Conservation (phyloP, 2,113 vertebrate species). For the Gambusia holbrooki region DNA sequence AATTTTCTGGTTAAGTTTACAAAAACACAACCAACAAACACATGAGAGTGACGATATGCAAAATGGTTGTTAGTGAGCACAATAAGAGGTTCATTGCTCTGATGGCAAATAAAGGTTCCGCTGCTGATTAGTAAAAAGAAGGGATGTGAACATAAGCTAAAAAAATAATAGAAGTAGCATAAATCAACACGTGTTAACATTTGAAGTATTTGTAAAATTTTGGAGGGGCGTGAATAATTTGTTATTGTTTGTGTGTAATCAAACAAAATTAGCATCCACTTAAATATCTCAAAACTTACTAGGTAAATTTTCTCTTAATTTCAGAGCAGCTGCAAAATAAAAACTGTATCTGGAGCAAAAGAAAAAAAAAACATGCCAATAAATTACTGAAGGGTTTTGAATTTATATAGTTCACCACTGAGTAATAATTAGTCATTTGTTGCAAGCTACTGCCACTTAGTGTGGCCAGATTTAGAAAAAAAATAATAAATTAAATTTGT, state of each 20-base stretch:
- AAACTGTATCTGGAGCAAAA: not conserved
- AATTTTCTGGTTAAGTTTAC: not conserved
- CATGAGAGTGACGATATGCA: not conserved
- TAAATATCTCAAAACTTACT: not conserved
- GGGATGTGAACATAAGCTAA: not conserved
- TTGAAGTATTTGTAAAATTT: not conserved
- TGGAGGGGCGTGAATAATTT: not conserved
- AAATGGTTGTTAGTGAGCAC: not conserved
- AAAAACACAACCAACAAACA: not conserved
- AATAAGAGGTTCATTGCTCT: not conserved
- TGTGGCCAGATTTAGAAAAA: constrained; percentile 6
- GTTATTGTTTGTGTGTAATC: not conserved
- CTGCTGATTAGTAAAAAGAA: not conserved
- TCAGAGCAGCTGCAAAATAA: not conserved
- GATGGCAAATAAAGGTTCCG: constrained; percentile 3
- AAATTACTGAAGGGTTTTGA: not conserved
- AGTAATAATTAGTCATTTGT: constrained; percentile 10
- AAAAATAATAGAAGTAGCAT: not conserved
- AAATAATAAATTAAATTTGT: not conserved
- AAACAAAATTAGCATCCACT: not conserved
- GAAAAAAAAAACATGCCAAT: not conserved
- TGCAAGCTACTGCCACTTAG: not conserved
- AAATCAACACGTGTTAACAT: not conserved
- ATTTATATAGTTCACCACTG: constrained; percentile 1
- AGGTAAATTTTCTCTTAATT: not conserved